Evolutionary conservation across 2,888 invertebrate genomes (phyloP), one percentile per base, ranked within the genome.

Genomic region (Lepas anatifera): DNA sequence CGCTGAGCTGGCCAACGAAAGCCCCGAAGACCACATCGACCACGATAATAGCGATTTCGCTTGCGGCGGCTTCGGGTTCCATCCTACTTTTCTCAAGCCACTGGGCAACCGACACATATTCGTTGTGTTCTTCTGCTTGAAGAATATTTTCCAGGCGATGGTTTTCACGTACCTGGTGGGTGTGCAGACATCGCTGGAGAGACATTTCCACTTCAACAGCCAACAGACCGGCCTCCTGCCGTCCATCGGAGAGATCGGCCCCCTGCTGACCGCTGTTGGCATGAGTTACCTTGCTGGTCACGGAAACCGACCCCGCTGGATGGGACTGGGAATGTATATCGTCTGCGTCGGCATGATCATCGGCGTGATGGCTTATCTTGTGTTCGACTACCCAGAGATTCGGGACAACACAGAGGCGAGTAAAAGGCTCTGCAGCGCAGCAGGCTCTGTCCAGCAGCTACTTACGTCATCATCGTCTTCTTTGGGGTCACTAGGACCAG

Each of bases 121-220:
- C 48, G 35, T 71, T 13, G 29, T 69, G 18, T 67, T 67, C 25
- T 71, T 41, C 67, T 69, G 69, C 67, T 37, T 71, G 8, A 64
- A 69, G 67, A 71, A 71, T 43, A 41, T 71, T 3, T 48, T 71
- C 18, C 69, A 58, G 25, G 69, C 67, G 13, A 67, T 69, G 22
- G 67, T 68, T 11, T 39, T 67, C 35, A 52, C 73, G 13, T 73
- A 70, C 67, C 37, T 73, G 48, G 63, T 73, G 27, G 73, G 72
- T 25, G 68, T 69, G 27, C 68, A 69, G 29, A 71, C 73, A 7
- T 73, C 72, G 25, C 11, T 73, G 22, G 73, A 72, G 50, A 58
- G 71, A 22, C 73, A 73, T 39, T 73, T 73, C 69, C 73, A 73
- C 52, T 70, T 73, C 39, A 68, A 64, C 69, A 73, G 73, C 27